phyloP scores from a whole-genome alignment of 1,140 invertebrate species.

The Drosophila sp. region DNA sequence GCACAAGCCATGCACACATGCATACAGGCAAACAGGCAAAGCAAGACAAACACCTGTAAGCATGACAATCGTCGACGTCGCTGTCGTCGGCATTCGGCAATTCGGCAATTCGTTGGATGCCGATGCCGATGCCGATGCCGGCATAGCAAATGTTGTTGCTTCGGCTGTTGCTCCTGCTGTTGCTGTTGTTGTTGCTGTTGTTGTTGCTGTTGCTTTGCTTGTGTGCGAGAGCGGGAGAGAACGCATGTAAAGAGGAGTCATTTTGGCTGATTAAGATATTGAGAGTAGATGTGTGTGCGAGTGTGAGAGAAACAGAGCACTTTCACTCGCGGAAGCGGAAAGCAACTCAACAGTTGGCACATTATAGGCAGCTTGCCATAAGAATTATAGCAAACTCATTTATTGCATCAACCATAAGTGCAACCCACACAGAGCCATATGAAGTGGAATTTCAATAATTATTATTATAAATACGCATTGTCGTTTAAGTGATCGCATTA shows the following conservation, averaged over 20 bases:
- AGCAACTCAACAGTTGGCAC: constrained; percentile 82
- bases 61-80: constrained; percentile 32
- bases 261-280: constrained; percentile 3
- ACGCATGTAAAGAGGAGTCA: background rate
- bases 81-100: constrained; percentile 9
- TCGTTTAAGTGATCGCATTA: constrained; percentile 32
- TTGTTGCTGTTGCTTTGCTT: too few species aligned
- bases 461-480: background rate
- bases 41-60: constrained; percentile 72
- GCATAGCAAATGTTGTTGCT: constrained; percentile 31
- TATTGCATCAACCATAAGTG: constrained; percentile 29
- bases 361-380: constrained; percentile 48
- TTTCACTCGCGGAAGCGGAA: constrained; percentile 61
- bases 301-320: background rate
- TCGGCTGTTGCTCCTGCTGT: too few species aligned
- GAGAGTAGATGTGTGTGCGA: constrained; percentile 17
- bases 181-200: too few species aligned
- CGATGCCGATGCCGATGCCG: constrained; percentile 40
- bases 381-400: constrained; percentile 37
- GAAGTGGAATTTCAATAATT: background rate
- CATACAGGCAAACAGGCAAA: constrained; percentile 6
- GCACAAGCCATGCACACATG: background rate
- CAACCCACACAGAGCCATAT: background rate
- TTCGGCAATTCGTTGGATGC: background rate
- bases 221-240: constrained; percentile 20